Base-by-base conservation (phyloP, 1,140 invertebrate genomes). In the Drosophila rufa region DNA sequence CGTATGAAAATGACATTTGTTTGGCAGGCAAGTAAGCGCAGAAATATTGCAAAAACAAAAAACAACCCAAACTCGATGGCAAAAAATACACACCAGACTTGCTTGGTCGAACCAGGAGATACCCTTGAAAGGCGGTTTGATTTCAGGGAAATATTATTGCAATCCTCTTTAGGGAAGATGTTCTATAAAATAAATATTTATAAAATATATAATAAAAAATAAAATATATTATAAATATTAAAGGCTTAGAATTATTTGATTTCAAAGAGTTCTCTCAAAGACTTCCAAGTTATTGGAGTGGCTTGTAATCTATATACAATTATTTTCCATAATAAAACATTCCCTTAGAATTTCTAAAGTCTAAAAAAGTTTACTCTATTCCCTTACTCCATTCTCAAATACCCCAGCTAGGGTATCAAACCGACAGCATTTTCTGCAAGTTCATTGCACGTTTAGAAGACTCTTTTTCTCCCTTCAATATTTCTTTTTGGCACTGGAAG, bases 1-100 rank as follows among this genome's bases (percentile, higher is more conserved):
- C 12, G n/a, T 50, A 56, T 51, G 43, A 45, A 66, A 84, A 65
- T 81, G 82, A 81, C 82, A 85, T 85, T 85, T 85, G 74, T 69
- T 84, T 81, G 76, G 53, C 74, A 75, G 48, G 67, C 48, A 70
- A 58, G 42, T 25, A 59, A 79, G 55, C 51, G 66, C 51, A 43
- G 61, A 79, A 84, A 68, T 38, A 56, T 56, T 76, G 55, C 73
- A 17, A 66, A 66, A 66, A 66, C 61, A 61, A 62, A 55, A 66
- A 76, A 75, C 40, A 71, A 65, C 43, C 51, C 61, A 82, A 42
- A 64, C 43, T 55, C 46, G 7, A 40, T 76, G 43, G 47, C 47
- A 50, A 58, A 33, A 76, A 55, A 40, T 12, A 17, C 6, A 73
- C 38, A 27, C 43, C 47, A 43, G 2, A 1, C 11, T 30, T 22